phyloP scores from a whole-genome alignment of 2,113 vertebrate species.

The Hippopotamus amphibius region DNA sequence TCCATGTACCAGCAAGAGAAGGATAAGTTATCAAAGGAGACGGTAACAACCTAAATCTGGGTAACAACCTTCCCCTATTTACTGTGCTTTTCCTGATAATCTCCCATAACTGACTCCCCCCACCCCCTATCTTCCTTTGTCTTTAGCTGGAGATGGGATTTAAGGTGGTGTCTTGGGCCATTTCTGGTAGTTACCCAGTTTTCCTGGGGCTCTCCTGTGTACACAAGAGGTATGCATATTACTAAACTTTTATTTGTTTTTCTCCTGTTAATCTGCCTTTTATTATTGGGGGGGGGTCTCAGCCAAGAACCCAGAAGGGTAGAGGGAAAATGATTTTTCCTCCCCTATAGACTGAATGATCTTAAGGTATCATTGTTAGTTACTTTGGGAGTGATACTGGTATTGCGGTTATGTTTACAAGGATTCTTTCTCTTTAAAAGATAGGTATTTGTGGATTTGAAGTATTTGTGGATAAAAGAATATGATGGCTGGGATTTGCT shows the following conservation, averaged over 20 bases:
- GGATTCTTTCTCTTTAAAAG: conserved; percentile 40
- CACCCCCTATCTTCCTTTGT: not conserved
- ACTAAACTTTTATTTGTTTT: not conserved
- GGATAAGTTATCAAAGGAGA: not conserved
- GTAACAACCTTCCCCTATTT: not conserved
- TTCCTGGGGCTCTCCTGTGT: not conserved
- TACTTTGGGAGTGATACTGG: not conserved
- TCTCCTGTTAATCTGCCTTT: not conserved
- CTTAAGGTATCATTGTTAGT: conserved; percentile 28
- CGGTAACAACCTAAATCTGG: not conserved
- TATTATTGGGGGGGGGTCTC: not conserved
- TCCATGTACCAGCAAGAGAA: not conserved
- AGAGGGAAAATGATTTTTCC: not conserved
- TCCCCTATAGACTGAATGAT: not conserved
- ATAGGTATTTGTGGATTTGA: not conserved
- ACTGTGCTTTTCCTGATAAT: not conserved
- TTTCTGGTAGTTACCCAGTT: not conserved
- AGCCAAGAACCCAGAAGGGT: not conserved
- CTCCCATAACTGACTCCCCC: not conserved
- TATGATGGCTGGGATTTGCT: not conserved
- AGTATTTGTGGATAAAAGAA: not conserved
- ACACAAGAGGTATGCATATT: not conserved
- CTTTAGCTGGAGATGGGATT: not conserved
- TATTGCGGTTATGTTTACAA: not conserved
- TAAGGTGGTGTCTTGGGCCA: not conserved